Conservation (phyloP, 92 coral and sea anemone genomes). For the Phenganax subtilis region DNA sequence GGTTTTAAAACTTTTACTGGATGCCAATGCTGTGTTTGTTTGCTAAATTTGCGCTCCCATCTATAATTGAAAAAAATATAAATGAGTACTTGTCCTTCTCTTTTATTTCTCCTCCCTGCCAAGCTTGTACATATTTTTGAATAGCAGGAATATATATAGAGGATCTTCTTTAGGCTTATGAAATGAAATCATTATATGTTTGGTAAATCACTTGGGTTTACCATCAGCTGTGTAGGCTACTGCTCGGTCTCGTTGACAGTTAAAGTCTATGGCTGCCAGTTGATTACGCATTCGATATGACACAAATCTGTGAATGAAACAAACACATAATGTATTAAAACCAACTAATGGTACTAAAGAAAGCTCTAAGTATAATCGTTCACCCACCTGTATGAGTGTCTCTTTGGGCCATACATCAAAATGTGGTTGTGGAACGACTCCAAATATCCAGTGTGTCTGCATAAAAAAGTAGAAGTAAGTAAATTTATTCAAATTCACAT, state of each 20-base stretch:
- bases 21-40: constrained; percentile 9
- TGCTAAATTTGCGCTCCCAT: constrained; percentile 9
- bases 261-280: constrained; percentile 10
- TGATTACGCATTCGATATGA: constrained; percentile 4
- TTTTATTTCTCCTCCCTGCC: too few species aligned
- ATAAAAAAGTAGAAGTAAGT: neutral
- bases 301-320: constrained; percentile 2
- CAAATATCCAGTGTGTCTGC: neutral
- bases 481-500: neutral
- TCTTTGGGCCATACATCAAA: neutral
- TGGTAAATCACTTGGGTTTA: neutral
- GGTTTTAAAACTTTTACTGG: neutral
- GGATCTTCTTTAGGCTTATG: neutral
- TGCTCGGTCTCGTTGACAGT: neutral
- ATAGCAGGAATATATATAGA: neutral
- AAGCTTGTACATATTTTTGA: neutral
- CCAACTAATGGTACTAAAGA: too few species aligned
- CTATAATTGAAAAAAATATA: neutral
- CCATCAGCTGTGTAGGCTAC: constrained; percentile 20
- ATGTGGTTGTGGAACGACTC: neutral
- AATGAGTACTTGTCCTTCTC: too few species aligned
- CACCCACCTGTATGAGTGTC: neutral
- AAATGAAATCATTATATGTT: neutral
- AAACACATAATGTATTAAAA: too few species aligned
- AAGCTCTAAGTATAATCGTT: too few species aligned